These are phyloP conservation scores for Nesometra sesokonis DNA, from an alignment of 35 echinoderm and acorn worm species.

Conservation along the genomic window DNA sequence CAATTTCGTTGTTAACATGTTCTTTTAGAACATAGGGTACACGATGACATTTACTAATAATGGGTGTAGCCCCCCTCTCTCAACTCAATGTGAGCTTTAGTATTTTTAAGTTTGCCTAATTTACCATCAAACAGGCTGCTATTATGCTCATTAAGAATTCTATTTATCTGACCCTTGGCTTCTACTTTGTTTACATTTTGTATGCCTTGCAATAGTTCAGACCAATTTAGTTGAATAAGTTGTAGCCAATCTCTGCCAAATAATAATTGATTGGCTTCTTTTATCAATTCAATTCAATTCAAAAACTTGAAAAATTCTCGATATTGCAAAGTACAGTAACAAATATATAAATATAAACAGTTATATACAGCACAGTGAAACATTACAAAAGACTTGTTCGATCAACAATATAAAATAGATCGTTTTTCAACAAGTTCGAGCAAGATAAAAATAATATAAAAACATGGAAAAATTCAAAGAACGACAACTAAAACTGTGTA, in stretches of 20 bases:
- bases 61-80: neutral
- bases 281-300: too few relatives aligned
- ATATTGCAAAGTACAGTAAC: too few relatives aligned
- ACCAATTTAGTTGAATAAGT: slow-evolving; percentile 10
- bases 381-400: too few relatives aligned
- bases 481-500: too few relatives aligned
- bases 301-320: too few relatives aligned
- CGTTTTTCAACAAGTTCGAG: too few relatives aligned
- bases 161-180: neutral
- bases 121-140: slow-evolving; percentile 23
- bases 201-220: slow-evolving; percentile 5
- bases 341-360: too few relatives aligned
- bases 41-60: slow-evolving; percentile 14
- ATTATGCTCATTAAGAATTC: slow-evolving; percentile 14
- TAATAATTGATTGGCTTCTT: slow-evolving; percentile 16
- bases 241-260: slow-evolving; percentile 30
- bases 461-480: too few relatives aligned
- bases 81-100: slow-evolving; percentile 24
- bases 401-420: too few relatives aligned
- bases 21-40: slow-evolving; percentile 32
- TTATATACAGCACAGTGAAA: too few relatives aligned
- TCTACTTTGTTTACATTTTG: slow-evolving; percentile 2
- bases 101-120: slow-evolving; percentile 19
- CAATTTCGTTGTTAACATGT: slow-evolving; percentile 24
- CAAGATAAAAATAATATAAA: too few relatives aligned